phyloP scores from a whole-genome alignment of 2,888 invertebrate species.

The Chalcis sispes region DNA sequence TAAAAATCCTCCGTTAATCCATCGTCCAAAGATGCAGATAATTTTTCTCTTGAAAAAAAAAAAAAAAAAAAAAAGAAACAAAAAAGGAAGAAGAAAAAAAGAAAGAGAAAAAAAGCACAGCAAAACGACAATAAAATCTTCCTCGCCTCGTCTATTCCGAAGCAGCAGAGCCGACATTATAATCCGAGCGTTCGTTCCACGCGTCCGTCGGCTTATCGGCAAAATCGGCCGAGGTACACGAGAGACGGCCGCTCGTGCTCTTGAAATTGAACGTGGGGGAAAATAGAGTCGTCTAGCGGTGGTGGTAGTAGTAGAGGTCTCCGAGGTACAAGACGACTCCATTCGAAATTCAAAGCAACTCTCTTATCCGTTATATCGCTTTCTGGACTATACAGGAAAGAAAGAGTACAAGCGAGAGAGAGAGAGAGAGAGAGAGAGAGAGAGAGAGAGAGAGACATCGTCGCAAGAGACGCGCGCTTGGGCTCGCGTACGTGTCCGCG shows the following conservation, averaged over 20 bases:
- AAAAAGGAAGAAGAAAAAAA: too few relatives aligned
- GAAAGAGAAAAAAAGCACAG: too few relatives aligned
- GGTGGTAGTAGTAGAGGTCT: background rate
- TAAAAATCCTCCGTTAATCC: too few relatives aligned
- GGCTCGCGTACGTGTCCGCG: too few relatives aligned
- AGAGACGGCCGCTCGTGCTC: background rate
- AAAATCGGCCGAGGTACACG: conserved; percentile 12
- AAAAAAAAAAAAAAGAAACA: too few relatives aligned
- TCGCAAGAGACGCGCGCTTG: too few relatives aligned
- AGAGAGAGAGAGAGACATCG: background rate
- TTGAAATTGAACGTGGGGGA: conserved; percentile 36
- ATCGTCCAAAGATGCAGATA: background rate
- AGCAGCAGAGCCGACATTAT: background rate
- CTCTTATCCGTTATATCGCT: conserved; percentile 22
- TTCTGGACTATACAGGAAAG: too few relatives aligned
- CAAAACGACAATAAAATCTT: background rate
- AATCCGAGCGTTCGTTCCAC: background rate
- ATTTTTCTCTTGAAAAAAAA: too few relatives aligned
- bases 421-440: too few relatives aligned
- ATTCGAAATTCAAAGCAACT: conserved; percentile 48
- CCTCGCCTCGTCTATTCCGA: background rate
- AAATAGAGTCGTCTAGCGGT: conserved; percentile 51
- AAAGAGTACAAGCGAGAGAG: background rate
- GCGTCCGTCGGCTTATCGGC: conserved; percentile 20
- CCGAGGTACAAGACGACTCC: conserved; percentile 34